Evolutionary conservation across 2,888 invertebrate species (phyloP).

Genomic region (Lamproptera curius): DNA sequence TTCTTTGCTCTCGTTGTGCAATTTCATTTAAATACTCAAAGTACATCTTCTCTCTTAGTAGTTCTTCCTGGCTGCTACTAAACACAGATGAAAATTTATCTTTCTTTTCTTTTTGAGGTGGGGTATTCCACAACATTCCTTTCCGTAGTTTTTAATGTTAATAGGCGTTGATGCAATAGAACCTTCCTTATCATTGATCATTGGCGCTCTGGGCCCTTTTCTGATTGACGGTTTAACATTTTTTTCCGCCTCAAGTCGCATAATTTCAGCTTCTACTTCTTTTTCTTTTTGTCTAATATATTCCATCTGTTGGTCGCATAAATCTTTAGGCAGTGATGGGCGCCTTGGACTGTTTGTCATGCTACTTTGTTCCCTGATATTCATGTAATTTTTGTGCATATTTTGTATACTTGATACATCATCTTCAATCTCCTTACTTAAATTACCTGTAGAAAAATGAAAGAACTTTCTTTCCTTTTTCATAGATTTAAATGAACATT

Average conservation of each 20-base stretch:
- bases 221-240: slow-evolving; percentile 43
- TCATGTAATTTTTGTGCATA: slow-evolving; percentile 60
- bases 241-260: slow-evolving; percentile 79
- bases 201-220: slow-evolving; percentile 57
- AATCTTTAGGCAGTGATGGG: slow-evolving; percentile 81
- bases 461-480: slow-evolving; percentile 60
- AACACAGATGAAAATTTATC: slow-evolving; percentile 55
- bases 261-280: slow-evolving; percentile 82
- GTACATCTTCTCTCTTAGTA: slow-evolving; percentile 89
- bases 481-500: slow-evolving; percentile 54
- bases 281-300: slow-evolving; percentile 83
- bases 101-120: slow-evolving; percentile 33
- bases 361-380: slow-evolving; percentile 41
- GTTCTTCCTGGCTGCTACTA: slow-evolving; percentile 83
- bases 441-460: slow-evolving; percentile 67
- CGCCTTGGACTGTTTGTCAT: slow-evolving; percentile 52
- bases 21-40: slow-evolving; percentile 89
- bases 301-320: slow-evolving; percentile 81
- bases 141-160: slow-evolving; percentile 60
- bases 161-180: slow-evolving; percentile 38
- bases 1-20: slow-evolving; percentile 86
- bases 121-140: slow-evolving; percentile 51
- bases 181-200: slow-evolving; percentile 55
- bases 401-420: slow-evolving; percentile 69
- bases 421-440: slow-evolving; percentile 68